phyloP scores from a whole-genome alignment of 2,888 invertebrate genomes.

The Apamea monoglypha region DNA sequence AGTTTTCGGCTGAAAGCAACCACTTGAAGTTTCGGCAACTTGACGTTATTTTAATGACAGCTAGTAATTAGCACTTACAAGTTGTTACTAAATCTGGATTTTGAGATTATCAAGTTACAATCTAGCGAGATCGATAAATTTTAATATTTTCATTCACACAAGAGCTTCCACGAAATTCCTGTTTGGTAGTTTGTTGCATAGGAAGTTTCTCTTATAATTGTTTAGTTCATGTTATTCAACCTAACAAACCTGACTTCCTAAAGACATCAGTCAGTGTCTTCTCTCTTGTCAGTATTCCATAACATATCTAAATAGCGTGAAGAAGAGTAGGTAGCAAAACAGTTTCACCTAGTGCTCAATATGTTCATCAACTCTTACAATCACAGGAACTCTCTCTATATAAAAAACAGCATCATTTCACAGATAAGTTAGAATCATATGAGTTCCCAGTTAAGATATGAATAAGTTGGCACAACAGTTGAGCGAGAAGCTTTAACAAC shows the following conservation, averaged over 20 bases:
- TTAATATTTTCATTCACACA: neutral
- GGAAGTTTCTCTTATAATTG: too few species aligned
- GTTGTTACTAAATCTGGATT: neutral
- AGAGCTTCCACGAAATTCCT: neutral
- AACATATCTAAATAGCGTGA: neutral
- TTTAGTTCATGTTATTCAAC: neutral
- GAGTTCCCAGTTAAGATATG: slow-evolving; percentile 39
- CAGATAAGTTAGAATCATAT: slow-evolving; percentile 34
- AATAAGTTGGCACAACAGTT: slow-evolving; percentile 48
- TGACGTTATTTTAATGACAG: slow-evolving; percentile 21
- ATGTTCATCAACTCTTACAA: neutral
- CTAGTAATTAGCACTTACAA: slow-evolving; percentile 14
- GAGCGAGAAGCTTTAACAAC: slow-evolving; percentile 22
- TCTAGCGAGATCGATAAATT: too few species aligned
- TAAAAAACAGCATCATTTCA: neutral
- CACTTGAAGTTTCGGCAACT: slow-evolving; percentile 36
- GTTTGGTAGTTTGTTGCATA: too few species aligned
- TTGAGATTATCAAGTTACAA: neutral
- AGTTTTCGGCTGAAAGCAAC: slow-evolving; percentile 1
- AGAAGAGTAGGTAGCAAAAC: neutral
- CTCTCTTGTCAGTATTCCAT: neutral
- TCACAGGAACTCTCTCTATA: neutral
- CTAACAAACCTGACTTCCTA: neutral
- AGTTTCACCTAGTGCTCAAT: neutral
- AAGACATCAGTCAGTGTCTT: too few species aligned